These are phyloP conservation scores for Drosophila buzzatii DNA, from an alignment of 2,888 invertebrate genomes.

Conservation along the genomic window DNA sequence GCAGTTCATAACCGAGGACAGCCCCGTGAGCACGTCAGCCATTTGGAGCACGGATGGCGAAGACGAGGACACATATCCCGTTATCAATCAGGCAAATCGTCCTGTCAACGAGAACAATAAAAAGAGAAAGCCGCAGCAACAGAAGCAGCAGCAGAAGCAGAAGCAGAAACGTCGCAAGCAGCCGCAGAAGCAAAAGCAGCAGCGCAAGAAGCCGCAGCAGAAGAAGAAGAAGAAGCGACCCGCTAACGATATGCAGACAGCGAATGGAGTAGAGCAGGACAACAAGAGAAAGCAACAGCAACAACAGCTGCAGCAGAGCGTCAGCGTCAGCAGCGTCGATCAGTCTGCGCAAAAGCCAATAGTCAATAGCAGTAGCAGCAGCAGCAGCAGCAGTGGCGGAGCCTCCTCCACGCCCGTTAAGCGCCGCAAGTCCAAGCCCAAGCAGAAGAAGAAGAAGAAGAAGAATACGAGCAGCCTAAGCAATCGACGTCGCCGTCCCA, in stretches of 20 bases:
- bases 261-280: slow-evolving; percentile 18
- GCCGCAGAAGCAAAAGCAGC: slow-evolving; percentile 3
- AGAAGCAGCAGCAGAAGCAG: slow-evolving; percentile 29
- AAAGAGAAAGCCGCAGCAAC: slow-evolving; percentile 33
- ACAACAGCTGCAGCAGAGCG: slow-evolving; percentile 23
- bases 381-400: slow-evolving; percentile 9
- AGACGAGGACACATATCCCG: slow-evolving; percentile 48
- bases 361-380: slow-evolving; percentile 18
- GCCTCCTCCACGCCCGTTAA: slow-evolving; percentile 11
- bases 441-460: slow-evolving; percentile 36
- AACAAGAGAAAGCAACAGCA: slow-evolving; percentile 17
- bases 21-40: slow-evolving; percentile 59
- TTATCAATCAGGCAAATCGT: slow-evolving; percentile 48
- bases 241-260: slow-evolving; percentile 4
- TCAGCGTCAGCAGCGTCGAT: slow-evolving; percentile 7
- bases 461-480: slow-evolving; percentile 29
- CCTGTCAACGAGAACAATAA: slow-evolving; percentile 32
- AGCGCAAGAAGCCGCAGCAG: slow-evolving; percentile 3
- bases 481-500: slow-evolving; percentile 47
- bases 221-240: slow-evolving; percentile 6
- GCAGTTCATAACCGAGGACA: slow-evolving; percentile 47
- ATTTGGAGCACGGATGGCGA: slow-evolving; percentile 72
- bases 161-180: slow-evolving; percentile 23
- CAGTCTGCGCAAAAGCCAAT: neutral
- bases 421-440: slow-evolving; percentile 31